Percentiles rank a stretch among this genome's conserved stretches.
Evolutionary conservation across 2,113 vertebrate genomes (phyloP).

Genomic region (Trogon melanurus): DNA sequence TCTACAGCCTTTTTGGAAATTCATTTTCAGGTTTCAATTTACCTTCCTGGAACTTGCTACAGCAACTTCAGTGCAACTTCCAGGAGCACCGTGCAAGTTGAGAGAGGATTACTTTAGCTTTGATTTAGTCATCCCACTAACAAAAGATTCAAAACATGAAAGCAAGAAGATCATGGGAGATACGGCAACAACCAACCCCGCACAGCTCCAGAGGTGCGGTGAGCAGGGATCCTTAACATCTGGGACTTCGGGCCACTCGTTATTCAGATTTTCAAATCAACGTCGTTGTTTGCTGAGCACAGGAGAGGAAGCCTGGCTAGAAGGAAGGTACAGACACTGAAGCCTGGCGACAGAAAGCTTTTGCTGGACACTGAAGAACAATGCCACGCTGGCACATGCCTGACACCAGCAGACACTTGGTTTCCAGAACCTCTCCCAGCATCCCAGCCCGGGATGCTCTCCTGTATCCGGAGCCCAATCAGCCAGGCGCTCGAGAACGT

Average conservation of each 20-base stretch:
- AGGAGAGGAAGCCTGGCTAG: neutral
- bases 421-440: neutral
- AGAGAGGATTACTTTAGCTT: neutral
- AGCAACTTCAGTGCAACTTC: neutral
- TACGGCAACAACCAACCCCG: rapidly evolving
- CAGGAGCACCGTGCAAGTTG: neutral
- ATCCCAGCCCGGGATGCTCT: neutral
- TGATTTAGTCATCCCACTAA: neutral
- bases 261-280: rapidly evolving
- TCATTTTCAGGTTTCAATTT: neutral
- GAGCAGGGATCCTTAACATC: neutral
- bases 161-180: neutral
- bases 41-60: neutral
- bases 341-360: neutral
- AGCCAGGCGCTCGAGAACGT: neutral
- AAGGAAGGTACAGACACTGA: rapidly evolving
- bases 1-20: neutral
- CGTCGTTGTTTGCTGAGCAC: neutral
- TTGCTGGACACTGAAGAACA: neutral
- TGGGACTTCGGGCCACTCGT: neutral
- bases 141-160: rapidly evolving
- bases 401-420: rapidly evolving
- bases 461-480: neutral
- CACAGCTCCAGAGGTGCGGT: rapidly evolving
- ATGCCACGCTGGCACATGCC: rapidly evolving